Conservation (phyloP, 2,113 vertebrate genomes). For the Hippopotamus amphibius region DNA sequence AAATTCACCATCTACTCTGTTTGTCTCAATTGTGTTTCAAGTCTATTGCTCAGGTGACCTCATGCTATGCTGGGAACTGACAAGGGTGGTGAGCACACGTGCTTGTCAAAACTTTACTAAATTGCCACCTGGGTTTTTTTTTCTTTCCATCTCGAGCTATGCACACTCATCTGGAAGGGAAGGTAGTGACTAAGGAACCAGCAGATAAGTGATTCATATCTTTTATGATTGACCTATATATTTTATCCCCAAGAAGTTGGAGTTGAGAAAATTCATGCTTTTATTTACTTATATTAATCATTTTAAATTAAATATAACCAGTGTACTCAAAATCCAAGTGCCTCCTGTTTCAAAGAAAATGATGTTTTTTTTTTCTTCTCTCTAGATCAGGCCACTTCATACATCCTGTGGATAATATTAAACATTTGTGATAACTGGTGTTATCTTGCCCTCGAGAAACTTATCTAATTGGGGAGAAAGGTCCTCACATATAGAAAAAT, state of each 20-base stretch:
- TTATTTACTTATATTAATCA: background rate
- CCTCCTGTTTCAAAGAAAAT: background rate
- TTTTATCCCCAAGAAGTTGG: background rate
- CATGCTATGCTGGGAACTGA: background rate
- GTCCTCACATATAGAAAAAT: background rate
- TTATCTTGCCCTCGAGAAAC: background rate
- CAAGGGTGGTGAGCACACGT: background rate
- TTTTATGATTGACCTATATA: background rate
- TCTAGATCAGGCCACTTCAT: background rate
- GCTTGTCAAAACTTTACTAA: background rate
- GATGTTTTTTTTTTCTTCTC: background rate
- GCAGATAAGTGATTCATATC: background rate
- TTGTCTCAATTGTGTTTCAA: conserved; percentile 23
- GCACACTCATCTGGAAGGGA: background rate
- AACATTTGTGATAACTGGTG: background rate
- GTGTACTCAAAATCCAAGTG: background rate
- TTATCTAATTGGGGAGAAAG: background rate
- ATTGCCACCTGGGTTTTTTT: background rate
- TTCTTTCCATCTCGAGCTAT: background rate
- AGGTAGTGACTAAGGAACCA: background rate
- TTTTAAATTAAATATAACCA: background rate
- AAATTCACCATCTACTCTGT: conserved; percentile 3
- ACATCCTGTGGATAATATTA: background rate
- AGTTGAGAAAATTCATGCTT: background rate
- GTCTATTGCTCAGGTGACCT: background rate